These are phyloP conservation scores for Apostichopus californicus DNA, from an alignment of 35 echinoderm and acorn worm species.

Conservation along the genomic window DNA sequence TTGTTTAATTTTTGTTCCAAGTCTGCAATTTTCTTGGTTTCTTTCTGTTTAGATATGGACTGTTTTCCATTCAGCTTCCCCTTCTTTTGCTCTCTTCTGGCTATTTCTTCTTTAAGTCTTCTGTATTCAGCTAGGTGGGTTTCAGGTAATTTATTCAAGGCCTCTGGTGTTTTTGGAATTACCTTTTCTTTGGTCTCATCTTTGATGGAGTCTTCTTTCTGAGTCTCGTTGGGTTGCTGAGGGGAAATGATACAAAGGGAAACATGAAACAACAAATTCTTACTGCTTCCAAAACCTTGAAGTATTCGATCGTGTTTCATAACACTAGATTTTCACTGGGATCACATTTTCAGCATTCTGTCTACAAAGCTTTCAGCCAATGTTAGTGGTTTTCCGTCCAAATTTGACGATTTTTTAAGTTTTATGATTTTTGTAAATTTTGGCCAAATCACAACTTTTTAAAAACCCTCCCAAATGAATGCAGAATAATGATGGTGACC, in stretches of 20 bases:
- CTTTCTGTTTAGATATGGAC: not conserved
- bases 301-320: too few relatives aligned
- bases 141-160: conserved; percentile 63
- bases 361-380: too few relatives aligned
- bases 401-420: too few relatives aligned
- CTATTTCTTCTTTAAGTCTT: conserved; percentile 81
- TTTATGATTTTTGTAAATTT: too few relatives aligned
- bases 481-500: too few relatives aligned
- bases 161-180: conserved; percentile 71
- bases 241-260: not conserved
- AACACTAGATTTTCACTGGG: too few relatives aligned
- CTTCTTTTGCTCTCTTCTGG: conserved; percentile 65
- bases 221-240: not conserved
- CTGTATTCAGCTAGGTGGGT: conserved; percentile 73
- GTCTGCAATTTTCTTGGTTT: not conserved
- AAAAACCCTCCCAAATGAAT: too few relatives aligned
- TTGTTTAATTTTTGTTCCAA: conserved; percentile 34
- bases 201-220: not conserved
- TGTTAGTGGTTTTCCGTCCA: too few relatives aligned
- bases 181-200: not conserved
- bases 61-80: not conserved
- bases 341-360: too few relatives aligned
- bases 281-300: too few relatives aligned
- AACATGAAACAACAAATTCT: too few relatives aligned
- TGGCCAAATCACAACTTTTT: too few relatives aligned